These are phyloP conservation scores for Ophraella communa DNA, from an alignment of 2,888 invertebrate species.

Conservation along the genomic window DNA sequence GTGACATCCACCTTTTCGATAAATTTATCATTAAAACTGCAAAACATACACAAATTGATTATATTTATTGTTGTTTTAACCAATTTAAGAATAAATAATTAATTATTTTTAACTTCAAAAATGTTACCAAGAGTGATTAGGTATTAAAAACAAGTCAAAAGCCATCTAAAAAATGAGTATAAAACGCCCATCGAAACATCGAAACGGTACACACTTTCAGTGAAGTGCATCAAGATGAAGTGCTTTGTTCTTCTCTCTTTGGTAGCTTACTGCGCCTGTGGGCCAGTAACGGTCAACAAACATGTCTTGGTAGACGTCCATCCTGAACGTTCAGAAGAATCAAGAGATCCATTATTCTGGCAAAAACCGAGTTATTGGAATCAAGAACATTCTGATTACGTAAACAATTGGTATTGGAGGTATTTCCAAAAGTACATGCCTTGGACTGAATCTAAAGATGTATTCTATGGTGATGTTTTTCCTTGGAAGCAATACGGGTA, in stretches of 20 bases:
- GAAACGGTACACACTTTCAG: neutral
- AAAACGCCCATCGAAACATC: neutral
- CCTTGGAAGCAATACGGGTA: neutral
- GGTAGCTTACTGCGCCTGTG: neutral
- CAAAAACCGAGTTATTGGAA: neutral
- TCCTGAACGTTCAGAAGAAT: neutral
- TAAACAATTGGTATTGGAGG: neutral
- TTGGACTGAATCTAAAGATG: neutral
- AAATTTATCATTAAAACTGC: neutral
- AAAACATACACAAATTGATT: neutral
- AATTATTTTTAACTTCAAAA: neutral
- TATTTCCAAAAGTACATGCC: neutral
- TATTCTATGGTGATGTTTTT: too few relatives aligned
- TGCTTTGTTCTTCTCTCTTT: conserved; percentile 8
- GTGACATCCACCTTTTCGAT: neutral
- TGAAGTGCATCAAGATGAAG: conserved; percentile 17
- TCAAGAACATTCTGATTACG: neutral
- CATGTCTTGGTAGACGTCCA: neutral
- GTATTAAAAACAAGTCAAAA: neutral
- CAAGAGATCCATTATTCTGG: neutral
- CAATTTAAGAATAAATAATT: neutral
- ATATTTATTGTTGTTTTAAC: neutral
- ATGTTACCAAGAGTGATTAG: conserved; percentile 6
- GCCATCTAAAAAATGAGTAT: neutral
- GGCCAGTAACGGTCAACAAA: neutral